Evolutionary conservation across 2,797 vertebrate genomes (phyloP), one percentile per base, ranked within the genome.

Genomic region (Lemur catta): DNA sequence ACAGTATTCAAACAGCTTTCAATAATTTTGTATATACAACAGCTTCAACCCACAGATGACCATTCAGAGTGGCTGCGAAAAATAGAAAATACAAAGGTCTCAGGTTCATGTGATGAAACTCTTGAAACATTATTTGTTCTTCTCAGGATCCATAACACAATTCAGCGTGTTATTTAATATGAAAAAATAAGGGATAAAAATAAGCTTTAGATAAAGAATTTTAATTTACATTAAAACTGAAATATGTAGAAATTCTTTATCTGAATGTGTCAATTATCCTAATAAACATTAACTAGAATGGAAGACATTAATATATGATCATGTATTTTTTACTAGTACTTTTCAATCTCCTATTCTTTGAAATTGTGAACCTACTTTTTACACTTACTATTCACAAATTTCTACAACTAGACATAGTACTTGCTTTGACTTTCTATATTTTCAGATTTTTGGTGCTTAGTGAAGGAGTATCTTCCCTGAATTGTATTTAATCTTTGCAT

Each of bases 241-340:
- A 89, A 81, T 80, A 84, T 20, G 6, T 57, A 81, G 33, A 74
- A 75, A 78, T 28, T 59, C 52, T 26, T 26, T 79, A 57, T 67
- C 89, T 81, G 57, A 94, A 96, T 85, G 67, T 75, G 18, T 82
- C 95, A 96, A 92, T 89, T 76, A 91, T 74, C 41, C 35, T 90
- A 96, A 92, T 78, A 75, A 93, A 61, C 55, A 50, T 75, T 84
- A 22, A 30, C 71, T 65, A 92, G 61, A 84, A 50, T 74, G 69
- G 59, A 94, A 72, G 6, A 35, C 61, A 76, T 85, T 75, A 91
- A 78, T 93, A 92, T 61, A 74, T 67, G 46, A 81, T 69, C 84
- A 2, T 17, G 6, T 75, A 67, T 28, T 84, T 87, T 76, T 91
- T 46, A 82, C 17, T 78, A 35, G 3, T 33, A 35, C 48, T 72